Evolutionary conservation across 2,888 invertebrate genomes (phyloP), one percentile per base, ranked within the genome.

Genomic region (Lycaena phlaeas): DNA sequence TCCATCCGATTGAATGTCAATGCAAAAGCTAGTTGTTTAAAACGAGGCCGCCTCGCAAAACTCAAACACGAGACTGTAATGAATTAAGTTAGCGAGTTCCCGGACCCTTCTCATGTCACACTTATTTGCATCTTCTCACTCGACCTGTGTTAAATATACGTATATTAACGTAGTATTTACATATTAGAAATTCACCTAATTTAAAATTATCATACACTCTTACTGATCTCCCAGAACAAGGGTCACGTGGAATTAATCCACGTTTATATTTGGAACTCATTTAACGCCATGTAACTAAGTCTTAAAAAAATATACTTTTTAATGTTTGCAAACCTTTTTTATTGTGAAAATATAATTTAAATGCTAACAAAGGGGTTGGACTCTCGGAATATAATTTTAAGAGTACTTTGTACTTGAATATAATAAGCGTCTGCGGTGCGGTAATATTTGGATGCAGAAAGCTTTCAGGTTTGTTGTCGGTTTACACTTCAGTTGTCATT

Each of bases 81-180:
- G 76, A 81, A 81, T 79, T 74, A 78, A 81, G 78, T 79, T 81
- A 77, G 62, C 54, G 73, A 77, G 71, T 75, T 74, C 57, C 57
- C 52, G 54, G 59, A 59, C 64, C 64, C 61, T 54, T 57, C 61
- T 62, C 57, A 55, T 66, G 72, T 71, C 68, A 69, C 64, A 66
- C 67, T 65, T 62, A 48, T 62, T 60, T 59, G 59, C 57, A 40
- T 40, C 31, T 30, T 26, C 39, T 40, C 31, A 14, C 14, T 12
- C 30, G 15, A 40, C 31, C 30, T 31, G 7, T 9, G 17, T 17
- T 26, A 31, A 40, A 31, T 14, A 38, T n/a, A 7, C 12, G 29
- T 15, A n/a, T 30, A 30, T 30, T 15, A 30, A 30, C 5, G 30
- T 30, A 15, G 14, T 30, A 38, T 38, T 29, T 22, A 38, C 38